Conservation (phyloP, 1,140 invertebrate genomes). For the Acromyrmex charruanus region DNA sequence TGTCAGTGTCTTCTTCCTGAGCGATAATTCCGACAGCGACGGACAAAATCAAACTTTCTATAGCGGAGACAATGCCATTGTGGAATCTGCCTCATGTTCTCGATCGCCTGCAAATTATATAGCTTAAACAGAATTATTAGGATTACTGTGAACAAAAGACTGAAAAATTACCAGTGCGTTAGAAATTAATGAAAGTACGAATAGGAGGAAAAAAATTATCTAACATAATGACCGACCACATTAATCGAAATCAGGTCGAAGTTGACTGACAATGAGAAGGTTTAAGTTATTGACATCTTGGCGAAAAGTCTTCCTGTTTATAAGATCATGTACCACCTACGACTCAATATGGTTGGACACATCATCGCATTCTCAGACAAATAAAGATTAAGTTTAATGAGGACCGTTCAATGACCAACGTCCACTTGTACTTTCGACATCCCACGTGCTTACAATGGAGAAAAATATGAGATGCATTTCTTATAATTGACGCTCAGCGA, state of each 20-base stretch:
- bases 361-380: conserved; percentile 40
- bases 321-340: conserved; percentile 42
- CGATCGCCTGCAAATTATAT: conserved; percentile 85
- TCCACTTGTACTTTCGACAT: conserved; percentile 54
- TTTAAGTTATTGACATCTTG: conserved; percentile 35
- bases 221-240: background rate
- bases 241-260: conserved; percentile 32
- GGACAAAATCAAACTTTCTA: conserved; percentile 91
- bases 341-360: conserved; percentile 52
- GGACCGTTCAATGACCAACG: conserved; percentile 58
- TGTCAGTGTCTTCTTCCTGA: conserved; percentile 85
- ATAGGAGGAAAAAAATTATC: background rate
- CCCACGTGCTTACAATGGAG: conserved; percentile 24
- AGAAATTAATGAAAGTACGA: conserved; percentile 3
- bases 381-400: conserved; percentile 62
- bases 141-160: conserved; percentile 48
- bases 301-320: conserved; percentile 60
- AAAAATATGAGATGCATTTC: conserved; percentile 47
- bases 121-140: conserved; percentile 70
- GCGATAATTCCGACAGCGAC: conserved; percentile 90
- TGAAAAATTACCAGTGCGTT: background rate
- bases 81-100: conserved; percentile 90
- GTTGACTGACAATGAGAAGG: background rate
- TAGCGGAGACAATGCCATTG: conserved; percentile 94
- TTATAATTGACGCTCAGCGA: conserved; percentile 19